Conservation (phyloP, 37 sponge, comb jelly and placozoan genomes). For the Ianthella basta region DNA sequence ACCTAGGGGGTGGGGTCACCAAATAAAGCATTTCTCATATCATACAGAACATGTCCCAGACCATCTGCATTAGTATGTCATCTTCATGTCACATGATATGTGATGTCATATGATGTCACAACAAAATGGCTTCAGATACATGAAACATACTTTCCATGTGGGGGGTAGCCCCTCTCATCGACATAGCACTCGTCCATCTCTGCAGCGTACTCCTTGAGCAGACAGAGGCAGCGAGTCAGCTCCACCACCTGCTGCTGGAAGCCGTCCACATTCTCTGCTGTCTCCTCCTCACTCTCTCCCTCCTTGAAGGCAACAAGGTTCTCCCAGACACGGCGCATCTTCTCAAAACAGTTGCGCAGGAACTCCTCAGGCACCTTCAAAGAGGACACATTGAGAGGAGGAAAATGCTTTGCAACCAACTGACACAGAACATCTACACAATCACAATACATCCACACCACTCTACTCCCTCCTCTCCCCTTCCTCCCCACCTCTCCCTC, state of each 20-base stretch:
- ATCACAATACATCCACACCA: no score
- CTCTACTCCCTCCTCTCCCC: no score
- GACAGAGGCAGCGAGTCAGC: conserved; percentile 78
- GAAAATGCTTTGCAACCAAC: no score
- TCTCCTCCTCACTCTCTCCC: not conserved
- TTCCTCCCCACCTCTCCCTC: no score
- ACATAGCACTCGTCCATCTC: conserved; percentile 83
- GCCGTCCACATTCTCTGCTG: not conserved
- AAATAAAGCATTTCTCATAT: not conserved
- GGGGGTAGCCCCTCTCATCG: conserved; percentile 84
- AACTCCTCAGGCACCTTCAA: conserved; percentile 23
- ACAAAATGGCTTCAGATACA: not conserved
- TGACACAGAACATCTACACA: no score
- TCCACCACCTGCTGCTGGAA: conserved; percentile 58
- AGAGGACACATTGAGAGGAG: no score
- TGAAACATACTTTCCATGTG: conserved; percentile 84
- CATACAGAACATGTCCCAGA: no score
- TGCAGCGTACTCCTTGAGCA: conserved; percentile 82
- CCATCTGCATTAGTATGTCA: conserved; percentile 1
- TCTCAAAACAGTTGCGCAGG: conserved; percentile 14
- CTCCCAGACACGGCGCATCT: not conserved
- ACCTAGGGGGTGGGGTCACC: conserved; percentile 30
- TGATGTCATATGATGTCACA: not conserved
- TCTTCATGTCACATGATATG: not conserved
- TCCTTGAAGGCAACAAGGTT: conserved; percentile 14